These are phyloP conservation scores for Burhinus oedicnemus DNA, from an alignment of 2,113 vertebrate species.

Conservation along the genomic window DNA sequence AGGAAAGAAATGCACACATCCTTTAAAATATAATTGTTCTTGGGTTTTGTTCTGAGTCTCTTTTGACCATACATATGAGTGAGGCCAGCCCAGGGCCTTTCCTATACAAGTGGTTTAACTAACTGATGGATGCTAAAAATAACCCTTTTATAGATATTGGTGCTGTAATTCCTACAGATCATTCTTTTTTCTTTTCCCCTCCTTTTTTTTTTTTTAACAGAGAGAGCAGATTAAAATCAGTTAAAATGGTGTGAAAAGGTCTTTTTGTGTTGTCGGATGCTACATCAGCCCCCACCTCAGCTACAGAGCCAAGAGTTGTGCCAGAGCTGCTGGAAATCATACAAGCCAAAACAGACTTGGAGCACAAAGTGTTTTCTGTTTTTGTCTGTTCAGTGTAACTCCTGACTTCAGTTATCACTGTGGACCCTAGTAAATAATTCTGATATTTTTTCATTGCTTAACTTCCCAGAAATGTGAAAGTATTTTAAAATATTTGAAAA, in stretches of 20 bases:
- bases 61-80: not conserved
- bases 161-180: not conserved
- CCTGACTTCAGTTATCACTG: not conserved
- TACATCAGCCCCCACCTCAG: not conserved
- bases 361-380: not conserved
- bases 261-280: not conserved
- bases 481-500: not conserved
- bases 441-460: not conserved
- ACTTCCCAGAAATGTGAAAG: not conserved
- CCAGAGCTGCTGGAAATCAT: not conserved
- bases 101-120: not conserved
- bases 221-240: not conserved
- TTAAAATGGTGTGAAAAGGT: not conserved
- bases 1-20: not conserved
- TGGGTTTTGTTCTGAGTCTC: not conserved
- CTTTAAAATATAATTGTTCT: not conserved
- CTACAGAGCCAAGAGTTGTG: not conserved
- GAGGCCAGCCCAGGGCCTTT: not conserved
- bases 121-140: not conserved
- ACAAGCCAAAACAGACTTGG: not conserved
- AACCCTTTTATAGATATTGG: not conserved
- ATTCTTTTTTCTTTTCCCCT: not conserved
- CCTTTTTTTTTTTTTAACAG: accelerated
- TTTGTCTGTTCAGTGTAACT: not conserved
- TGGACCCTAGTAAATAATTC: not conserved